Evolutionary conservation across 2,888 invertebrate species (phyloP), one percentile per base, ranked within the genome.

Genomic region (Erynnis tages): DNA sequence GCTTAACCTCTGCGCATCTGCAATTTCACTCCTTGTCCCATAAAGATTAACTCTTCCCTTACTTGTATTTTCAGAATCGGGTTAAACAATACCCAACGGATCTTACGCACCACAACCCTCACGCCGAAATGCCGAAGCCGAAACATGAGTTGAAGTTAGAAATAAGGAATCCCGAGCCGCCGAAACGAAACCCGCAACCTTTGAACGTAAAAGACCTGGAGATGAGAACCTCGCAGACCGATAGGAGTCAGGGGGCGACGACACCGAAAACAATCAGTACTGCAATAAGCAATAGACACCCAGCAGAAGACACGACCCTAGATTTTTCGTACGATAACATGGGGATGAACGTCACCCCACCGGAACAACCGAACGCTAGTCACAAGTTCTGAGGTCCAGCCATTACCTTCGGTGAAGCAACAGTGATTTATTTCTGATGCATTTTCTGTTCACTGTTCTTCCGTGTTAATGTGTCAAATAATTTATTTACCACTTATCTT

Each of bases 261-360:
- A 92, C 93, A 0, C 89, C 92, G 4, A 91, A 91, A 47, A 95
- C 94, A 0, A 91, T 93, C 38, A 93, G 93, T 62, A 94, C 95
- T 3, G 92, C 93, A 0, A 85, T 94, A 0, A 94, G 93, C 59
- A 91, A 92, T 54, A 90, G 95, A 54, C 91, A 94, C 64, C 95
- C 95, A 0, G 94, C 94, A 11, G 95, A 95, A 73, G 95, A 95
- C 60, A 92, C 93, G 0, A 94, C 94, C 1, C 81, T 94, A 30
- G 95, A 95, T 64, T 95, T 94, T 65, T 94, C 94, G 0, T 95
- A 95, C 69, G 95, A 95, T 66, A 95, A 95, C 76, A 93, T 93
- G 69, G 95, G 92, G 0, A 92, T 95, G 92, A 93, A 93, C 8
- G 92, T 93, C 55, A 93, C 93, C 0, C 92, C 92, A 1, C 92